Evolutionary conservation across 2,888 invertebrate species (phyloP).

Genomic region (Megastigmus dorsalis): DNA sequence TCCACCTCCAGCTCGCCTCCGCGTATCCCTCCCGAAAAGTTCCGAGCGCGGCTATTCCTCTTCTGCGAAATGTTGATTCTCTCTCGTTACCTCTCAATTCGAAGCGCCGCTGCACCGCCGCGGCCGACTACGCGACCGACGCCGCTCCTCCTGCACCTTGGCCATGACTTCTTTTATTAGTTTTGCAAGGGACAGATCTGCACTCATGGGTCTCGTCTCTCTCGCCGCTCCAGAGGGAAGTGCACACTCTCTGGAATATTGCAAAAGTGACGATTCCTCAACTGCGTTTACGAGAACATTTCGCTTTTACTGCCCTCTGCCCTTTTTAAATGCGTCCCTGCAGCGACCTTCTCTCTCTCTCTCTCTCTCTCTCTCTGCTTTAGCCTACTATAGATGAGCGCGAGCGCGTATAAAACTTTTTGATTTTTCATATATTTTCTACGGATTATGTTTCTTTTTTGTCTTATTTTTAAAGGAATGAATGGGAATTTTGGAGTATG

Average conservation of each 20-base stretch:
- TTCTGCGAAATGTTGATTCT: background rate
- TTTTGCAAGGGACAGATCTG: background rate
- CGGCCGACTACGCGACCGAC: background rate
- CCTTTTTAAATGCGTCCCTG: too few relatives aligned
- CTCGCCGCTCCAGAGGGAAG: too few relatives aligned
- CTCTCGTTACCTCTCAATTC: conserved; percentile 9
- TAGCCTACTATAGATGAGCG: too few relatives aligned
- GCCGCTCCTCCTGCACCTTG: conserved; percentile 20
- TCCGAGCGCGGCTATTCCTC: background rate
- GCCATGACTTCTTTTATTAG: conserved; percentile 17
- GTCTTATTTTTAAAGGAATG: too few relatives aligned
- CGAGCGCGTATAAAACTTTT: too few relatives aligned
- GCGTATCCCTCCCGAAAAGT: too few relatives aligned
- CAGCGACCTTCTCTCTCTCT: too few relatives aligned
- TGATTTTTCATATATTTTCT: too few relatives aligned
- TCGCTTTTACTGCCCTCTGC: background rate
- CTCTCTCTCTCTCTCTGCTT: too few relatives aligned
- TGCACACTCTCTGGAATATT: conserved; percentile 5
- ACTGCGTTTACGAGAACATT: background rate
- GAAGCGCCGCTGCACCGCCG: background rate
- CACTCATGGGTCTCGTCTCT: background rate
- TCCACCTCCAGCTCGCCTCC: background rate
- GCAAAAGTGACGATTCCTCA: background rate
- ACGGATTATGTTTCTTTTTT: too few relatives aligned
- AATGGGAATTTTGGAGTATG: too few relatives aligned